phyloP scores from a whole-genome alignment of 2,797 vertebrate genomes.

The Tamandua tetradactyla region DNA sequence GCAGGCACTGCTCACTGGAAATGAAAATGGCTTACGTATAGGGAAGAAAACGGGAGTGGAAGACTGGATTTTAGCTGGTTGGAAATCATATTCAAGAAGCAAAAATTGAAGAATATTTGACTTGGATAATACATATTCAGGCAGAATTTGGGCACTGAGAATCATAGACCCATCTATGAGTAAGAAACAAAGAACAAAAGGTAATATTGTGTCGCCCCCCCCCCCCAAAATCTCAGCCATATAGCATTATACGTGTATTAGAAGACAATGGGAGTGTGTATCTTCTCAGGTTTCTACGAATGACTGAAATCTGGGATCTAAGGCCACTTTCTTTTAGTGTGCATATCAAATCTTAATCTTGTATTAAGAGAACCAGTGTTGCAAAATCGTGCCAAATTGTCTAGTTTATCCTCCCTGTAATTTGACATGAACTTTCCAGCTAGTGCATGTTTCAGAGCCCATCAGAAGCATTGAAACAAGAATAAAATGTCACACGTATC shows the following conservation, averaged over 20 bases:
- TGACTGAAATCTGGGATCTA: background rate
- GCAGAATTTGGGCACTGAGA: background rate
- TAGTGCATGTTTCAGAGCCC: background rate
- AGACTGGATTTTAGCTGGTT: background rate
- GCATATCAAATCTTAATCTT: background rate
- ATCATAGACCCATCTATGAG: background rate
- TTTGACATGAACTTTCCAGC: background rate
- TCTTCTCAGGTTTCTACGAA: background rate
- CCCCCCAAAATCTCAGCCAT: background rate
- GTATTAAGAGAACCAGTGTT: background rate
- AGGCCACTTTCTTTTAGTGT: background rate
- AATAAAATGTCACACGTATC: background rate
- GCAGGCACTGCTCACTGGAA: background rate
- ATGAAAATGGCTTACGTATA: constrained; percentile 48
- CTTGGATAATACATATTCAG: background rate
- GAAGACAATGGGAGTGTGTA: background rate
- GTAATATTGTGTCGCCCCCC: background rate
- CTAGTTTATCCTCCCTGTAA: background rate
- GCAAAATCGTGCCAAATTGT: background rate
- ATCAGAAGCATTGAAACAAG: constrained; percentile 46
- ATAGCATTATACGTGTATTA: background rate
- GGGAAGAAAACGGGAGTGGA: background rate
- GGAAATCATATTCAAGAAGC: background rate
- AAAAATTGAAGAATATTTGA: background rate
- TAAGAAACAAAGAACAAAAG: background rate